Base-by-base conservation (phyloP, 2,113 vertebrate genomes). In the Sialia sialis region DNA sequence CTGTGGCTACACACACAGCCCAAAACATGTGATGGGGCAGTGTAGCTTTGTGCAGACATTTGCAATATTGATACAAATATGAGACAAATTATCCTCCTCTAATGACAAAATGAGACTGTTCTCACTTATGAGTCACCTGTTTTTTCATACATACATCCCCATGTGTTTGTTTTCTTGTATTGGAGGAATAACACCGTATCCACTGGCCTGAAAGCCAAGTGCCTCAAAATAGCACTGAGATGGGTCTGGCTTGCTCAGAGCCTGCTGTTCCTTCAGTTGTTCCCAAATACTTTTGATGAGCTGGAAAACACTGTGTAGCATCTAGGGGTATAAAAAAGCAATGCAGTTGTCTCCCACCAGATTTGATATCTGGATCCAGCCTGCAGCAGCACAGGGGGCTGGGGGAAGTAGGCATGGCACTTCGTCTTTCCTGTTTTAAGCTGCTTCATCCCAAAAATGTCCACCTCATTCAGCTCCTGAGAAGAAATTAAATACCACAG, bases 31-130 rank as follows among this genome's bases (percentile, higher is more conserved):
- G 23, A 46, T 0, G 1, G 39, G 58, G n/a, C 60, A 96, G 82
- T 18, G 62, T 55, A 90, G 52, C 70, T 64, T 90, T 90, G 66
- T 63, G 54, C 49, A 63, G 82, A 75, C 13, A 3, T 38, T 44
- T 94, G 73, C 67, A 90, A 84, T 93, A 93, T 94, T 94, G 93
- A 85, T 43, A 84, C 25, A 89, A 86, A 87, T 78, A 72, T 26
- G 69, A 74, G 82, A 44, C 74, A 96, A 89, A 62, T 94, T 94
- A 96, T 85, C 69, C 83, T 74, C 72, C 68, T 63, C 93, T 96
- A 93, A 96, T 92, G 95, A 93, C 95, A 97, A 94, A 96, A 93
- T 95, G 95, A 79, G 75, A 94, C 82, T 94, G 15, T 88, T 97
- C 96, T 94, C 91, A 67, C 44, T 96, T 96, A 85, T 88, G 83